Evolutionary conservation across 2,113 vertebrate species (phyloP).

Genomic region (Nannospalax galili): DNA sequence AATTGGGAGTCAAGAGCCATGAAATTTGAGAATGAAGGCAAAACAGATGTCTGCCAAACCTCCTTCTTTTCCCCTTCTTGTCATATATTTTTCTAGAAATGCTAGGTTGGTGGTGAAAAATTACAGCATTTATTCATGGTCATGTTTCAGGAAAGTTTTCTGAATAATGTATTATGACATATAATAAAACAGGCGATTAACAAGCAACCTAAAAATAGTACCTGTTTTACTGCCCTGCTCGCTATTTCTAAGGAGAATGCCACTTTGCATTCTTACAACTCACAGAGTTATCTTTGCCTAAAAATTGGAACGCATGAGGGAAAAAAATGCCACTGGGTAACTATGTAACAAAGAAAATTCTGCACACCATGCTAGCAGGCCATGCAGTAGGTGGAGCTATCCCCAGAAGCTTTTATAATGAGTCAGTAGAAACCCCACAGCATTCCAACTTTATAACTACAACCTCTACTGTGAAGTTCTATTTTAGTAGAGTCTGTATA

Average conservation of each 20-base stretch:
- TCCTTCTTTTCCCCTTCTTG: not conserved
- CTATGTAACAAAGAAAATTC: constrained; percentile 60
- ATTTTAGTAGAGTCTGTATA: constrained; percentile 68
- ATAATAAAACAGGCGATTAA: constrained; percentile 65
- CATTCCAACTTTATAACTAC: constrained; percentile 66
- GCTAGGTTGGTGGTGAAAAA: constrained; percentile 34
- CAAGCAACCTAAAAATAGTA: constrained; percentile 56
- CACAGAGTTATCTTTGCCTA: constrained; percentile 61
- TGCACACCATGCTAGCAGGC: constrained; percentile 35
- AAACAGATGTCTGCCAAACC: not conserved
- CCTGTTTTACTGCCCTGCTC: constrained; percentile 41
- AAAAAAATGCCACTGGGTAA: constrained; percentile 51
- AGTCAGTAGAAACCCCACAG: constrained; percentile 48
- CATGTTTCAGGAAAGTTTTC: constrained; percentile 56
- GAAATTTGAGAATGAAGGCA: not conserved
- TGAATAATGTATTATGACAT: constrained; percentile 50
- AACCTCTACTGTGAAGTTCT: constrained; percentile 58
- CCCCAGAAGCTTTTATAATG: constrained; percentile 57
- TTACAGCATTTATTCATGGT: constrained; percentile 64
- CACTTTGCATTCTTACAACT: constrained; percentile 47
- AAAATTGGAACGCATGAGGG: constrained; percentile 25
- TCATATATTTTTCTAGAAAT: constrained; percentile 44
- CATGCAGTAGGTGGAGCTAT: constrained; percentile 52
- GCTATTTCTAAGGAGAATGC: constrained; percentile 47
- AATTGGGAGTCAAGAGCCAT: not conserved